A percentile compares a stretch with the other conserved stretches of the same genome.
Evolutionary conservation across 2,888 invertebrate genomes (phyloP).

Genomic region (Meloe dianella): DNA sequence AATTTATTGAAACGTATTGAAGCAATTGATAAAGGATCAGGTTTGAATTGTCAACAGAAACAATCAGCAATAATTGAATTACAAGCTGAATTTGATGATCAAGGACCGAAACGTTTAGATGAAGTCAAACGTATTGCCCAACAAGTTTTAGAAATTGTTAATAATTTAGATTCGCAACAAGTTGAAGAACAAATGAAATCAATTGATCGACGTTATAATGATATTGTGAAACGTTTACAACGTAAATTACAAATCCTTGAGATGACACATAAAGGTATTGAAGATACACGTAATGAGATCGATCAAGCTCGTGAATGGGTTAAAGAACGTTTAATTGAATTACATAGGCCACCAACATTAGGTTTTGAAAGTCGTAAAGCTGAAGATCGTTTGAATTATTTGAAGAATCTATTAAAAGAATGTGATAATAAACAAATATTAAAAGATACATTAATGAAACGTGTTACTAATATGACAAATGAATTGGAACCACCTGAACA

Average conservation of each 20-base stretch:
- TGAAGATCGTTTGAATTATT: slow-evolving; percentile 73
- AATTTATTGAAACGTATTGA: slow-evolving; percentile 80
- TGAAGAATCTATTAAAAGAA: slow-evolving; percentile 80
- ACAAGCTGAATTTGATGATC: slow-evolving; percentile 74
- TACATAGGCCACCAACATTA: slow-evolving; percentile 71
- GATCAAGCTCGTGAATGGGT: slow-evolving; percentile 81
- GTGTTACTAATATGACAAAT: slow-evolving; percentile 81
- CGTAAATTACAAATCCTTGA: slow-evolving; percentile 84
- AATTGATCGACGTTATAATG: slow-evolving; percentile 82
- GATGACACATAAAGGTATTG: slow-evolving; percentile 82
- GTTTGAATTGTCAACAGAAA: slow-evolving; percentile 81
- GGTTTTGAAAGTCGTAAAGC: slow-evolving; percentile 80
- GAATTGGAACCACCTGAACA: slow-evolving; percentile 87
- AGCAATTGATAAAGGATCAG: slow-evolving; percentile 82
- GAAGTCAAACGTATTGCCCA: slow-evolving; percentile 73
- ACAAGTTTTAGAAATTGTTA: slow-evolving; percentile 79
- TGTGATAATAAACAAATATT: slow-evolving; percentile 83
- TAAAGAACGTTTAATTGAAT: slow-evolving; percentile 71
- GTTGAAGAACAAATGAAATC: slow-evolving; percentile 88
- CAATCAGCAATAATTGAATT: slow-evolving; percentile 76
- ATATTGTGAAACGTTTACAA: slow-evolving; percentile 82
- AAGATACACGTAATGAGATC: slow-evolving; percentile 81
- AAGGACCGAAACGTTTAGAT: slow-evolving; percentile 74
- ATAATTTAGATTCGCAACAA: slow-evolving; percentile 88
- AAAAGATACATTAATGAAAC: slow-evolving; percentile 82